A percentile compares a stretch with the other conserved stretches of the same genome.
These are phyloP conservation scores for Tauraco hartlaubi DNA, from an alignment of 2,797 vertebrate genomes.

Conservation along the genomic window DNA sequence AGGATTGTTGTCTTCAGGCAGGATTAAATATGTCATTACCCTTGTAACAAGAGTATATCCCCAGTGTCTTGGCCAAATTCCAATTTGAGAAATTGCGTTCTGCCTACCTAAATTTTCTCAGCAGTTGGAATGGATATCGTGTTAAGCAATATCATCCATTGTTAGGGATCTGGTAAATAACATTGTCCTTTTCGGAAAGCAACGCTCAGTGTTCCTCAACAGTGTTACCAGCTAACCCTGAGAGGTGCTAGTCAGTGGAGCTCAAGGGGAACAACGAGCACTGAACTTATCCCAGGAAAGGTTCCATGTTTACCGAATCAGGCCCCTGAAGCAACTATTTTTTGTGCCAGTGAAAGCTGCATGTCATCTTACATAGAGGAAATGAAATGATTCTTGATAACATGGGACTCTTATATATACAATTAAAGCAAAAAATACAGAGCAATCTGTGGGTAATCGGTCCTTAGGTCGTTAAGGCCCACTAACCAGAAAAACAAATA, in stretches of 20 bases:
- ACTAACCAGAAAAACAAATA: neutral
- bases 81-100: slow-evolving; percentile 32
- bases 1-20: slow-evolving; percentile 14
- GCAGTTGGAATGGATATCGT: slow-evolving; percentile 2
- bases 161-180: neutral
- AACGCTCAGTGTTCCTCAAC: neutral
- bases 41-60: neutral
- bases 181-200: neutral
- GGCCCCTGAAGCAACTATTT: neutral
- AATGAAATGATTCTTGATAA: neutral
- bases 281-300: neutral
- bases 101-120: slow-evolving; percentile 36
- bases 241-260: neutral
- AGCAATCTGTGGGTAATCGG: neutral
- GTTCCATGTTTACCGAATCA: neutral
- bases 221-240: neutral
- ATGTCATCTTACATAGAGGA: neutral
- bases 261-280: neutral
- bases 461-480: neutral
- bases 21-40: slow-evolving; percentile 30
- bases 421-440: neutral
- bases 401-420: neutral
- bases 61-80: slow-evolving; percentile 35
- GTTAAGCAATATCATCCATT: neutral
- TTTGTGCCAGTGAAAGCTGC: neutral